Base-by-base conservation (phyloP, 2,888 invertebrate species). In the Eupsilia transversa region DNA sequence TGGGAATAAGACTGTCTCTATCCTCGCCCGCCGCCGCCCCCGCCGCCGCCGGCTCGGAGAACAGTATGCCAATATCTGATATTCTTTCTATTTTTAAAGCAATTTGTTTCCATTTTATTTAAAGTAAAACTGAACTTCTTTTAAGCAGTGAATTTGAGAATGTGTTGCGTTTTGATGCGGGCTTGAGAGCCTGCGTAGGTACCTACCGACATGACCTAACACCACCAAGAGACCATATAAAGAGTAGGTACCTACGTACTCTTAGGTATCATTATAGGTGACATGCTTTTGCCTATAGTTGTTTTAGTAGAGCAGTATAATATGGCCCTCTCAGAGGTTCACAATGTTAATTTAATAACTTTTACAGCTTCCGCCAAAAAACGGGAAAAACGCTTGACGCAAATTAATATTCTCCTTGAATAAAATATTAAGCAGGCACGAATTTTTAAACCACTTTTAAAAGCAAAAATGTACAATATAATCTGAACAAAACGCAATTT, bases 1-100 rank as follows among this genome's bases (percentile, higher is more conserved):
- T 82, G 67, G n/a, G 56, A 59, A 63, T 80, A 63, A 63, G 65
- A 57, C 64, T 33, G 69, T 38, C 17, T 68, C 46, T 4, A 17
- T 27, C n/a, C 27, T 20, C 27, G 49, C 30, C 38, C 27, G 52
- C 23, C 30, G 46, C 46, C 9, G 35, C 35, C 35, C 35, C 3
- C 35, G 35, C 35, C 35, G 3, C 10, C 14, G 30, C 61, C 30
- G 54, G 38, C 57, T 38, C 38, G 7, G 46, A 23, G 23, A 52
- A 52, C 63, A 20, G 27, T 65, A 56, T 65, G 60, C 60, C 60
- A 54, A 63, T 72, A 59, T 69, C 35, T 57, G 52, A 59, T 66
- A 73, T 57, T 69, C 27, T 46, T 69, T 30, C 23, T 20, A 79
- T 54, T 81, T 60, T 60, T 43, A 30, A 69, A 70, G 20, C 17